A percentile compares a stretch with the other conserved stretches of the same genome.
Evolutionary conservation across 2,797 vertebrate species (phyloP).

Genomic region (Arnoldichthys spilopterus): DNA sequence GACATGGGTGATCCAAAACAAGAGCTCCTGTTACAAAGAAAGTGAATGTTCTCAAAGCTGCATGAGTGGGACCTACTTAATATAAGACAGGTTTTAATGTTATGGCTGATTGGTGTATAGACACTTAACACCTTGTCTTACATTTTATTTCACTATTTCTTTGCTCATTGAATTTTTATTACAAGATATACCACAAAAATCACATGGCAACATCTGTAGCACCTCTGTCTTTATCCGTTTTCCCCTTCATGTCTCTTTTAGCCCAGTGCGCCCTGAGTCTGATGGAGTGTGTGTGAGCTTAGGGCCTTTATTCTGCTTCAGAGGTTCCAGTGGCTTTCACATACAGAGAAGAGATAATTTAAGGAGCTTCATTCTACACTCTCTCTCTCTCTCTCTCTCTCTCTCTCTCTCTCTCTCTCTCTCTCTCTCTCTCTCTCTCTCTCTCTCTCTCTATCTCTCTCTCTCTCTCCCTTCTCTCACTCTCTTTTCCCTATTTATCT

Average conservation of each 20-base stretch:
- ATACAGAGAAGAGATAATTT: conserved; percentile 31
- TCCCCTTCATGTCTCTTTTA: not conserved
- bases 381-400: conserved; percentile 10
- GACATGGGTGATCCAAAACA: too few species aligned
- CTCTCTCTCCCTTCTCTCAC: too few species aligned
- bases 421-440: too few species aligned
- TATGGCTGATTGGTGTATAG: too few species aligned
- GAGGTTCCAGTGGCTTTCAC: conserved; percentile 9
- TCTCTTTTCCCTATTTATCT: not conserved
- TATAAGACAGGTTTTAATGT: too few species aligned
- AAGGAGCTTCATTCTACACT: conserved; percentile 42
- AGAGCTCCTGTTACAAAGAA: too few species aligned
- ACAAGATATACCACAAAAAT: not conserved
- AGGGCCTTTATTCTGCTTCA: conserved; percentile 4
- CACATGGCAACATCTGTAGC: not conserved
- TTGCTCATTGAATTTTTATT: too few species aligned
- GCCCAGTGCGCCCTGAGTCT: not conserved
- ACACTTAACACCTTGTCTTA: too few species aligned
- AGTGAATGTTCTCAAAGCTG: too few species aligned
- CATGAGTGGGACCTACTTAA: too few species aligned
- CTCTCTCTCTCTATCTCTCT: too few species aligned
- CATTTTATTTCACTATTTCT: too few species aligned
- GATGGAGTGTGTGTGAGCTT: not conserved
- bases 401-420: conserved; percentile 29
- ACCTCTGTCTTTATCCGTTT: not conserved